Percentiles rank a stretch among this genome's conserved stretches.
These are phyloP conservation scores for Protobothrops flavoviridis DNA, from an alignment of 2,113 vertebrate genomes.

Conservation along the genomic window DNA sequence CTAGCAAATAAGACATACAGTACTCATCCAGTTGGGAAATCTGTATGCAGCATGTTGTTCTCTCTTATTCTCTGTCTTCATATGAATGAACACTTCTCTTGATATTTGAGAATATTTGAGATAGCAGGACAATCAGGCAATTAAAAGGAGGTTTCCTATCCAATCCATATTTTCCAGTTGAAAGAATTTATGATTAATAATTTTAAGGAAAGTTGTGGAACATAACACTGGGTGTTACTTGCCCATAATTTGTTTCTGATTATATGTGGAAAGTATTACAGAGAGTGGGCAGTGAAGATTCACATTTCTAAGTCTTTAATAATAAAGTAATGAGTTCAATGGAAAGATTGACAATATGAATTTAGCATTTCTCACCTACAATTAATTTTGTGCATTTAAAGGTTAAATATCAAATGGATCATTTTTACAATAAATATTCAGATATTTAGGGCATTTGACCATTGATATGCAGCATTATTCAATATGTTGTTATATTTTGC, in stretches of 20 bases:
- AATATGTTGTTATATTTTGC: not conserved
- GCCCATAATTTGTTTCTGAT: not conserved
- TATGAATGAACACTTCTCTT: not conserved
- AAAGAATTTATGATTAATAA: not conserved
- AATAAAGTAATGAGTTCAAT: not conserved
- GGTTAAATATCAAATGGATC: not conserved
- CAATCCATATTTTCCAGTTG: not conserved
- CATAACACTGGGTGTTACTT: not conserved
- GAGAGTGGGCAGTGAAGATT: not conserved
- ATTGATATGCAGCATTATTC: not conserved
- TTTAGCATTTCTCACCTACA: not conserved
- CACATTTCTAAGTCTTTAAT: not conserved
- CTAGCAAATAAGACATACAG: not conserved
- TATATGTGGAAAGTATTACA: not conserved
- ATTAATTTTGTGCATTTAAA: not conserved
- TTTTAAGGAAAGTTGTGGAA: not conserved
- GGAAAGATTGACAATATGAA: not conserved
- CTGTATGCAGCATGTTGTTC: not conserved
- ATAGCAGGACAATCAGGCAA: not conserved
- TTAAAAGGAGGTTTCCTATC: not conserved
- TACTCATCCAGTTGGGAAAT: not conserved
- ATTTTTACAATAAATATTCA: not conserved
- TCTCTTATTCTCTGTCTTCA: not conserved
- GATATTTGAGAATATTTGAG: not conserved
- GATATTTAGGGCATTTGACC: not conserved